Base-by-base conservation (phyloP, 2,888 invertebrate species). In the Podotricha telesiphe region DNA sequence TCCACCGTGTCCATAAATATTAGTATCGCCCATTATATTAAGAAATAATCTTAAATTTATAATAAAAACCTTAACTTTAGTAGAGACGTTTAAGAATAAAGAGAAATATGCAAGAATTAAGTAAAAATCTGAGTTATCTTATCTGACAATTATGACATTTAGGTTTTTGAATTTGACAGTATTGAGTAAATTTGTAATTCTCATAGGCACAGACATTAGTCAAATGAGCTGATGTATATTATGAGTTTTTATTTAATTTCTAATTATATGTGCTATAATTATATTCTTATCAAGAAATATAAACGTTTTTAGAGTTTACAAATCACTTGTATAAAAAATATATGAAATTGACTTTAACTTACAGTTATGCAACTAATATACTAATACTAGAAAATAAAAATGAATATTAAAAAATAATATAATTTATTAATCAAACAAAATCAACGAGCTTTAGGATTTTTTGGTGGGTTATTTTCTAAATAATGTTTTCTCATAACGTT, bases 401-500 rank as follows among this genome's bases (percentile, higher is more conserved):
- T 37, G 1, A 13, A 17, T 37, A 11, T 55, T 17, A 37, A 37
- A n/a, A n/a, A n/a, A 5, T 5, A 17, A 13, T 15, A 55, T 34
- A 55, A 34, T 55, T 55, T 55, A 55, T 55, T 55, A 11, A 37
- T 37, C 10, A 55, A 34, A 37, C 11, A 17, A 19, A 37, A 34
- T 55, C 34, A 55, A 1, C 17, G 61, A 19, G 17, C 37, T 65
- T 71, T 72, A 62, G 68, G 58, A 59, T 69, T 67, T 8, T 75
- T 75, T 2, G 90, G 76, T 4, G 80, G 73, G 72, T 82, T 73
- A 20, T 73, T 77, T 22, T 81, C 78, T 6, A 20, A 68, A 69
- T 87, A 69, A 73, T 91, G 80, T n/a, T 94, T 93, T 37, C 95
- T 89, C 76, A 97, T 87, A 63, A 95, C 83, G 75, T 95, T 95